Percentiles rank a stretch among this genome's conserved stretches.
These are phyloP conservation scores for Tetrax tetrax DNA, from an alignment of 2,113 vertebrate genomes.

Conservation along the genomic window DNA sequence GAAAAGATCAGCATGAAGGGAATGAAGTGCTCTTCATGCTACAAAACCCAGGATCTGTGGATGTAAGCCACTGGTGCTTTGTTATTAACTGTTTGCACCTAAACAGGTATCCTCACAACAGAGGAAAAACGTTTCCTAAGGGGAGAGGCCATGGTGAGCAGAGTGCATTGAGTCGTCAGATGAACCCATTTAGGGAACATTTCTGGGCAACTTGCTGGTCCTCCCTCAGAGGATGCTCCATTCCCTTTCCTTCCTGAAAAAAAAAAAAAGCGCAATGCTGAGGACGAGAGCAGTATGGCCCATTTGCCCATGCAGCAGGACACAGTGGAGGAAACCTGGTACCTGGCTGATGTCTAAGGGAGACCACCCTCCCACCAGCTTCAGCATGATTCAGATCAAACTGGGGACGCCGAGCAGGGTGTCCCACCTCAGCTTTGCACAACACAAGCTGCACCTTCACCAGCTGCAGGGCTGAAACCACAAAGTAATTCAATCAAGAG, in stretches of 20 bases:
- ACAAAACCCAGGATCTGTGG: background rate
- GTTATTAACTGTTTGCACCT: background rate
- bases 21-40: constrained; percentile 14
- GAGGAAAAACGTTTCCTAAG: background rate
- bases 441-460: background rate
- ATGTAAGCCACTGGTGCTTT: background rate
- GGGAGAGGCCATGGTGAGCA: background rate
- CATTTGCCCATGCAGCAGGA: background rate
- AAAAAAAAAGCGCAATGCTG: background rate
- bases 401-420: background rate
- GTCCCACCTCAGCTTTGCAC: background rate
- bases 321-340: background rate
- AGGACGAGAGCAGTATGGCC: background rate
- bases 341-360: background rate
- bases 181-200: accelerated
- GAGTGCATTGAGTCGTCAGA: background rate
- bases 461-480: background rate
- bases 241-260: background rate
- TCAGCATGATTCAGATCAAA: background rate
- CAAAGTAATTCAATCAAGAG: background rate
- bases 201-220: background rate
- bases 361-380: background rate
- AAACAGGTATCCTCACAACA: background rate
- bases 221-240: background rate
- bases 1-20: constrained; percentile 30